These are phyloP conservation scores for Hydrochoerus hydrochaeris DNA, from an alignment of 2,113 vertebrate genomes.

Conservation along the genomic window DNA sequence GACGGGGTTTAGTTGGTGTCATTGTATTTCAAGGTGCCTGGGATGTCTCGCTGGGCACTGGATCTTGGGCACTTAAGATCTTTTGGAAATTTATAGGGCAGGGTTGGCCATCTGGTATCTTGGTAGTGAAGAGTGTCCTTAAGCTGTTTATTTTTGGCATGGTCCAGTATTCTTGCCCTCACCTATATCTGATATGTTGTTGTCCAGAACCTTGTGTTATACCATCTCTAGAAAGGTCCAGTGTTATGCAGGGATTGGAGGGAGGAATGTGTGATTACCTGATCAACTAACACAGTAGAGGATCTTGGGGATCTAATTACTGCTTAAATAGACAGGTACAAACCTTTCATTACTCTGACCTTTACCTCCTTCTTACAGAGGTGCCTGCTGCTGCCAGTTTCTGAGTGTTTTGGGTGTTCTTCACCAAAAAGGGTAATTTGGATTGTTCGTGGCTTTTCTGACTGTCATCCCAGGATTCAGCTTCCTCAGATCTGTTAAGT, in stretches of 20 bases:
- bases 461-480: slow-evolving; percentile 52
- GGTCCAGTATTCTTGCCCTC: background rate
- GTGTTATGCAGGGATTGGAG: background rate
- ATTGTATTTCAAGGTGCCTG: background rate
- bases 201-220: background rate
- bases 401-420: slow-evolving; percentile 51
- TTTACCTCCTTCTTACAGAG: slow-evolving; percentile 48
- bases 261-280: background rate
- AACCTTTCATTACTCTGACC: slow-evolving; percentile 52
- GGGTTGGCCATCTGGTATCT: background rate
- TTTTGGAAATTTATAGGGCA: background rate
- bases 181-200: background rate
- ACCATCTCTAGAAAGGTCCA: background rate
- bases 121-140: background rate
- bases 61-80: background rate
- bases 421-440: slow-evolving; percentile 51
- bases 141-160: background rate
- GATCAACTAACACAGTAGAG: background rate
- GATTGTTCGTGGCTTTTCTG: slow-evolving; percentile 66
- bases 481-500: slow-evolving; percentile 68
- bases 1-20: background rate
- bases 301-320: slow-evolving; percentile 56
- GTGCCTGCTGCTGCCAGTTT: slow-evolving; percentile 61
- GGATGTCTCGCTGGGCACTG: background rate
- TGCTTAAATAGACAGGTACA: slow-evolving; percentile 41